Conservation (phyloP, 2,113 vertebrate genomes). For the Hippocampus zosterae region DNA sequence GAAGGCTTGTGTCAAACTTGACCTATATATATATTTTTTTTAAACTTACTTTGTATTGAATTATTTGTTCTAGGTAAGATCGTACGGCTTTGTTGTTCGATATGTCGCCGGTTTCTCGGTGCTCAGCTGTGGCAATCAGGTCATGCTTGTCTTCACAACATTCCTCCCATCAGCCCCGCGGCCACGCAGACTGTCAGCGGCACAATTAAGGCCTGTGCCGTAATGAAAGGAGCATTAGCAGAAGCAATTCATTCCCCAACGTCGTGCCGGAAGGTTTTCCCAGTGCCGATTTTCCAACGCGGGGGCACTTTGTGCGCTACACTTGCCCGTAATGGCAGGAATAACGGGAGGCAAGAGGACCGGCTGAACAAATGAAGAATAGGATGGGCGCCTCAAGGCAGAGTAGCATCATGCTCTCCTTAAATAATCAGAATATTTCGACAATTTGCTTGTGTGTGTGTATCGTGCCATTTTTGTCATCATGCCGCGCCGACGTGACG, state of each 20-base stretch:
- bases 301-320: slow-evolving; percentile 53
- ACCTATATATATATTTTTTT: too few species aligned
- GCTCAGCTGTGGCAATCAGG: slow-evolving; percentile 9
- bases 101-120: slow-evolving; percentile 12
- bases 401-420: slow-evolving; percentile 23
- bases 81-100: neutral
- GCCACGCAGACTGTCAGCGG: slow-evolving; percentile 56
- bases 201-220: slow-evolving; percentile 61
- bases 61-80: neutral
- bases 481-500: neutral
- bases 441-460: neutral
- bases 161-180: slow-evolving; percentile 53
- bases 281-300: slow-evolving; percentile 47
- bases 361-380: slow-evolving; percentile 36
- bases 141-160: slow-evolving; percentile 29
- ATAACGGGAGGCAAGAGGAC: slow-evolving; percentile 30
- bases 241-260: slow-evolving; percentile 69
- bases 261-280: slow-evolving; percentile 58
- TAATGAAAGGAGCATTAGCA: slow-evolving; percentile 70
- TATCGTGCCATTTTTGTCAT: neutral
- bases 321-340: slow-evolving; percentile 38
- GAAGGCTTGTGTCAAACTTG: neutral
- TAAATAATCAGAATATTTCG: slow-evolving; percentile 29
- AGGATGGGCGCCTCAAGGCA: neutral
- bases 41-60: neutral